Conservation (phyloP, 1,140 invertebrate species). For the Drosophila nebulosa region DNA sequence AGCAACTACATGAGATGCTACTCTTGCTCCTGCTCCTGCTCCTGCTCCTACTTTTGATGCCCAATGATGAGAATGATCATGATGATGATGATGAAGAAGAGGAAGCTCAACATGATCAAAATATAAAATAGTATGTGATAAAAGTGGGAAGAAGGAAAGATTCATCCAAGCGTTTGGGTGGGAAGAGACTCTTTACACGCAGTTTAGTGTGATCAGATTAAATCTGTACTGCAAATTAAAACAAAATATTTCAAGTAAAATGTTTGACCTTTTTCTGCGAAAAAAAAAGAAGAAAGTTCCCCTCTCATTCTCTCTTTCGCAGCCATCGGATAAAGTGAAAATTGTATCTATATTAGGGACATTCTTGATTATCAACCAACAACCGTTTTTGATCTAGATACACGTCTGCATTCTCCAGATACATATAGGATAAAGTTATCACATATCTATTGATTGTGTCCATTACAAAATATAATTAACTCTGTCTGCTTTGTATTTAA, state of each 20-base stretch:
- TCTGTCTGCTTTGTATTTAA: too few relatives aligned
- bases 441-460: too few relatives aligned
- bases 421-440: background rate
- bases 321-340: background rate
- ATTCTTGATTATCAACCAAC: background rate
- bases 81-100: background rate
- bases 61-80: too few relatives aligned
- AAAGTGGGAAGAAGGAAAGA: background rate
- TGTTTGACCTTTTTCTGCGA: background rate
- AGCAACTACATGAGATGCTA: conserved; percentile 25
- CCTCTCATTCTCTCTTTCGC: background rate
- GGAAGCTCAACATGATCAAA: conserved; percentile 7
- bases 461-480: too few relatives aligned
- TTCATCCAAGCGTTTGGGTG: background rate
- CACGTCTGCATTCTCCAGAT: background rate
- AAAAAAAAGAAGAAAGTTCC: background rate
- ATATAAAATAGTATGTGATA: conserved; percentile 7
- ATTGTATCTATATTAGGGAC: background rate
- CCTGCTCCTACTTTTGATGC: background rate
- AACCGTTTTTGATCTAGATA: background rate
- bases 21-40: background rate
- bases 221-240: background rate
- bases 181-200: background rate
- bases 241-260: background rate
- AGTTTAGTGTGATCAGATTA: background rate